Evolutionary conservation across 1,140 invertebrate species (phyloP), one percentile per base, ranked within the genome.

Genomic region (Aphelenchoides avenae): DNA sequence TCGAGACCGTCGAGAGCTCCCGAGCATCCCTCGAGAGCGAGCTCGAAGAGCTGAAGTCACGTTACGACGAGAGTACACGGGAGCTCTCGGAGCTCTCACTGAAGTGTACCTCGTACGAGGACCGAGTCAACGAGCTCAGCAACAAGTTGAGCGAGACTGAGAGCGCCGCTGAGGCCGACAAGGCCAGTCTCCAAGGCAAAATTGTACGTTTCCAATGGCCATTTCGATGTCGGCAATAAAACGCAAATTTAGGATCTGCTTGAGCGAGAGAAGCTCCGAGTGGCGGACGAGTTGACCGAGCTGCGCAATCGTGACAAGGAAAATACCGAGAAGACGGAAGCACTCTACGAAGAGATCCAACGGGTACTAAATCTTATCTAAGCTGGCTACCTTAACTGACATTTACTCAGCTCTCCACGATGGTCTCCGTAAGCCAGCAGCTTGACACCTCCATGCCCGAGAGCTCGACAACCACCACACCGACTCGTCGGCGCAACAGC

Each of bases 311-410:
- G 56, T 42, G 56, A 58, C 15, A 26, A 58, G 20, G 56, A 58
- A 11, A 15, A 58, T 42, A 31, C 47, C 11, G 37, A 58, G 29
- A 58, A 57, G 36, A 39, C 41, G 9, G 15, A 33, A 5, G 18
- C 42, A 20, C 37, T 53, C 20, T 60, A 53, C 24, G 56, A 58
- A 42, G 53, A 58, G 57, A 58, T 58, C 37, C 56, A 58, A 43
- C 29, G 57, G 56, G 56, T 57, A 18, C n/a, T 36, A 36, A 36
- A 36, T 36, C n/a, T 36, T 36, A 36, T 36, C 11, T 36, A 36
- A 36, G 11, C 11, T 13, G 11, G 34, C n/a, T 11, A n/a, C n/a
- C n/a, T 13, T 36, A 11, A 11, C n/a, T 13, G 11, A 11, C 34
- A 36, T 36, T n/a, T n/a, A 36, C 11, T 11, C 20, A 41, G 20